Base-by-base conservation (phyloP, 2,113 vertebrate genomes). In the Otocyon megalotis region DNA sequence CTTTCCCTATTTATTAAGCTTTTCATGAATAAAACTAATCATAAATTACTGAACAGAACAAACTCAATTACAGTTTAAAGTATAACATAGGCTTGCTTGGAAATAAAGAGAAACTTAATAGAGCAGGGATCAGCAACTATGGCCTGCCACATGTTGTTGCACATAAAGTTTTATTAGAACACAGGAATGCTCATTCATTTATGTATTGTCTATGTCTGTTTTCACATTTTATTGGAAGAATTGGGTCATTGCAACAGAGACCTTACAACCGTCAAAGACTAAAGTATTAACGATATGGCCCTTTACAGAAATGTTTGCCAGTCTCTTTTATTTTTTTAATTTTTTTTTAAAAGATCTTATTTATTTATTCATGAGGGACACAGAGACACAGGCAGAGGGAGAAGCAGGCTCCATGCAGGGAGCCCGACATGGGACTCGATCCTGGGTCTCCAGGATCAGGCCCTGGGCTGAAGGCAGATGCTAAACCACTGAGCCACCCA, bases 1-100 rank as follows among this genome's bases (percentile, higher is more conserved):
- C 32, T 48, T 89, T 72, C 24, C 2, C 4, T 94, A 19, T 58
- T 94, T 94, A 67, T 22, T 88, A 92, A 84, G 56, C 35, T 63
- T 92, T 86, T 93, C 32, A 43, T 93, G 86, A 93, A 89, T 83
- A 48, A 88, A 93, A 91, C 90, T 82, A 89, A 48, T 63, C 19
- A 54, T 65, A 91, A 93, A 50, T 89, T 92, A 56, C 72, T 89
- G 2, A 81, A 43, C 58, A 85, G 90, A 94, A 43, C 43, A 88
- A 10, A 56, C 35, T 71, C 53, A 92, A 26, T 50, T 96, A 77
- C 6, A 87, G 22, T 86, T 63, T 92, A 72, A 84, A 94, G 26
- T 32, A 10, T 76, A 76, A 58, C 26, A 16, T 54, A 77, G 35
- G 13, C 26, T 94, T 83, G 6, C 79, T 88, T 93, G 24, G 15